These are phyloP conservation scores for Nasonia oneida DNA, from an alignment of 2,888 invertebrate genomes.

Conservation along the genomic window DNA sequence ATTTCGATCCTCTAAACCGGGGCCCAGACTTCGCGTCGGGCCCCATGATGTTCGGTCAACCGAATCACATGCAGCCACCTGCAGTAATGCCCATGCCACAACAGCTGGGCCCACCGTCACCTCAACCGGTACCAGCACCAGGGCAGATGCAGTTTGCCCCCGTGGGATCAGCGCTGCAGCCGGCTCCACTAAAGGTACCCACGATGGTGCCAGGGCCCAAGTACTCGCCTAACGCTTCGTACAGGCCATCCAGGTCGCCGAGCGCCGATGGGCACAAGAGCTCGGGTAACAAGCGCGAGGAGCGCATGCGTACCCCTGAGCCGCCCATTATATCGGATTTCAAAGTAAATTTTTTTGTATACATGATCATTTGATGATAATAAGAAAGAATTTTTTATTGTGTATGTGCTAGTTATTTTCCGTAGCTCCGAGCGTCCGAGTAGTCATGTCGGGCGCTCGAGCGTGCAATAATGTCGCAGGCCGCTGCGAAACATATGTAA, in stretches of 20 bases:
- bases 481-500: conserved; percentile 2
- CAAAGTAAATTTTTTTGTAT: conserved; percentile 73
- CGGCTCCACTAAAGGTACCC: neutral
- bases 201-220: conserved; percentile 35
- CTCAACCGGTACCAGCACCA: conserved; percentile 64
- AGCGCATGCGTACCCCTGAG: conserved; percentile 76
- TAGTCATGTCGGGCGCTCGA: neutral
- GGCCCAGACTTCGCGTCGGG: conserved; percentile 68
- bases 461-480: conserved; percentile 1
- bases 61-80: conserved; percentile 59
- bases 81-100: conserved; percentile 50
- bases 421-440: conserved; percentile 1
- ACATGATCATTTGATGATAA: conserved; percentile 10
- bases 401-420: neutral
- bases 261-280: neutral
- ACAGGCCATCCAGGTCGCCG: conserved; percentile 26
- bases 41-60: conserved; percentile 72
- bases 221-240: conserved; percentile 47
- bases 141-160: conserved; percentile 60
- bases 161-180: conserved; percentile 14
- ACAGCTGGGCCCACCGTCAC: conserved; percentile 52
- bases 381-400: neutral
- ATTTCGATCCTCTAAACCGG: conserved; percentile 47
- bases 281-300: conserved; percentile 60
- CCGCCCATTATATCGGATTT: conserved; percentile 77